Evolutionary conservation across 2,888 invertebrate genomes (phyloP), one percentile per base, ranked within the genome.

Genomic region (Hypselothyrea guttata): DNA sequence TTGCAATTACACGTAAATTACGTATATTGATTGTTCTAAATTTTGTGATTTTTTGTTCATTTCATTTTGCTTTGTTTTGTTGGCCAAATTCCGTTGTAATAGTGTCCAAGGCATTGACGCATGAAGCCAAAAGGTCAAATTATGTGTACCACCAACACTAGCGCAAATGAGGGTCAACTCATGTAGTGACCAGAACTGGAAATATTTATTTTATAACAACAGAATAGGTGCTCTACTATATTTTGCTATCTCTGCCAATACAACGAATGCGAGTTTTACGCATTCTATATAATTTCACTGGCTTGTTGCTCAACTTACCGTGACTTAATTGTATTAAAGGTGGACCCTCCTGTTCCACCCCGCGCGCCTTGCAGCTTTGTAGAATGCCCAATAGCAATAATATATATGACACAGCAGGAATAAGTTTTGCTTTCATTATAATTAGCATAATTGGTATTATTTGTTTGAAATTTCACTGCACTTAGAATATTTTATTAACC

Each of bases 271-370:
- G 22, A 40, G n/a, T 7, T 8, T 0, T 7, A 12, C 30, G 30
- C 35, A 16, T 40, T 27, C 53, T 49, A 34, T 57, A 58, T 38
- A 66, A 66, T 75, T 83, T 83, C 84, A 63, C 69, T 75, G 58
- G 76, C 49, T 60, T 75, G 61, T 55, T 78, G 84, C 73, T 75
- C 76, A 78, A 84, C 89, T 84, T 75, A 89, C 89, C 89, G 76
- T 88, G 87, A 86, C 88, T 88, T 69, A 89, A 87, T 84, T 89
- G 89, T 77, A 89, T 88, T 66, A 89, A 74, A 56, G 89, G 86
- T 74, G 88, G 73, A 45, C 85, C 88, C 71, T 74, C 66, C 66
- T 49, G 56, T 22, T 82, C 79, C 38, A 40, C 55, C 49, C 46
- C 16, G 63, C 63, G 46, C 8, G 53, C 63, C 58, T 15, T 11